A percentile compares a stretch with the other conserved stretches of the same genome.
These are phyloP conservation scores for Oryctes rhinoceros DNA, from an alignment of 1,140 invertebrate genomes.

Conservation along the genomic window DNA sequence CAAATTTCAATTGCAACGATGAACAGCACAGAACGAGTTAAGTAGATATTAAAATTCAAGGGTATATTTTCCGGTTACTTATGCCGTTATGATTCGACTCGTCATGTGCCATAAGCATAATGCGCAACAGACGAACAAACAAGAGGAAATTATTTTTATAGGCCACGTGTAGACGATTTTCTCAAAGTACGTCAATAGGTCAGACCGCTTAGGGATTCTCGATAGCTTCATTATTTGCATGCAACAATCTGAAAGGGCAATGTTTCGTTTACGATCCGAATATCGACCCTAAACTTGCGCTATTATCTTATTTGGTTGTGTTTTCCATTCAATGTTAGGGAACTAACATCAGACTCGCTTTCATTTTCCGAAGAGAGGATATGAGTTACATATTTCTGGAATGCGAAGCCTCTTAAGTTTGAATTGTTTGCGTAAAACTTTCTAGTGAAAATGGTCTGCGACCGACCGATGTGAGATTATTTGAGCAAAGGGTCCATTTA, in stretches of 20 bases:
- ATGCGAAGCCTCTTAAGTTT: no score
- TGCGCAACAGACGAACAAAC: background rate
- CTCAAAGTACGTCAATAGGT: slow-evolving; percentile 17
- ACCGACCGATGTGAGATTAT: no score
- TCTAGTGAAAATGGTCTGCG: no score
- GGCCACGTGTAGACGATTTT: slow-evolving; percentile 27
- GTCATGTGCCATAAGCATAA: background rate
- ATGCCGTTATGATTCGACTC: background rate
- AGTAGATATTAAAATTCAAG: background rate
- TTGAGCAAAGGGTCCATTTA: no score
- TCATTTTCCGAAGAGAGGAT: no score
- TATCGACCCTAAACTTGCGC: background rate
- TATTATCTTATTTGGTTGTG: no score
- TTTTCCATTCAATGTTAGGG: no score
- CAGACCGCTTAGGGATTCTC: background rate
- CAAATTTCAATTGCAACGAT: background rate
- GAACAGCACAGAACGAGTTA: background rate
- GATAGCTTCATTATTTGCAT: slow-evolving; percentile 15
- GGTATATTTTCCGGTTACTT: background rate
- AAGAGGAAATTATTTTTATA: slow-evolving; percentile 30
- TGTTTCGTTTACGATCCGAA: slow-evolving; percentile 3
- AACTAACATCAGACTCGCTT: no score
- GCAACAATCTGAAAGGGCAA: background rate
- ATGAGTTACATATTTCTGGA: no score
- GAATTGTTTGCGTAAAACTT: no score